Percentiles rank a stretch among this genome's conserved stretches.
Evolutionary conservation across 2,888 invertebrate species (phyloP).

Genomic region (Epinotia demarniana): DNA sequence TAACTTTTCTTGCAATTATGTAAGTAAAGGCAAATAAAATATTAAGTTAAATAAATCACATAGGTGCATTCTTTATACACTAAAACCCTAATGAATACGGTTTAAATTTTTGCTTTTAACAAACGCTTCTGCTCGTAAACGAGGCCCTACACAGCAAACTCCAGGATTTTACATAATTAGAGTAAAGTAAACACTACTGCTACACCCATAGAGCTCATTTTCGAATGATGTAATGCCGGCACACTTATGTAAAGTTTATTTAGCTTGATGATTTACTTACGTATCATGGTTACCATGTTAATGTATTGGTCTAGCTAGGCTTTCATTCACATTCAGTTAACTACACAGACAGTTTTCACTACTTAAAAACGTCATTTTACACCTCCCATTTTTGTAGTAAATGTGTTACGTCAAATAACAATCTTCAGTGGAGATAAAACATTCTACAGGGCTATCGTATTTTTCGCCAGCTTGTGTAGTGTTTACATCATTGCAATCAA

Average conservation of each 20-base stretch:
- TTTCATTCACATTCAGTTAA: not conserved
- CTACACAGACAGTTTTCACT: not conserved
- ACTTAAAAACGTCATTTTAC: no score
- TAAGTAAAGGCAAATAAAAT: no score
- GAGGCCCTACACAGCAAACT: slow-evolving; percentile 42
- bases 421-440: no score
- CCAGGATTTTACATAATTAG: slow-evolving; percentile 48
- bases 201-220: slow-evolving; percentile 55
- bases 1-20: no score
- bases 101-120: not conserved
- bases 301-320: not conserved
- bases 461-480: no score
- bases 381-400: no score
- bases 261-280: slow-evolving; percentile 25
- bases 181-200: slow-evolving; percentile 54
- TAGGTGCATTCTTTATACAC: no score
- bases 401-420: no score
- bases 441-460: no score
- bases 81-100: no score
- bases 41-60: no score
- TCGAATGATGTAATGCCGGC: slow-evolving; percentile 44
- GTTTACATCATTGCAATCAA: no score
- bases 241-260: slow-evolving; percentile 27
- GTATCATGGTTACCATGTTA: slow-evolving; percentile 20
- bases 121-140: slow-evolving; percentile 26